phyloP scores from a whole-genome alignment of 2,888 invertebrate genomes.

The Chaetogeoica ovagalla region DNA sequence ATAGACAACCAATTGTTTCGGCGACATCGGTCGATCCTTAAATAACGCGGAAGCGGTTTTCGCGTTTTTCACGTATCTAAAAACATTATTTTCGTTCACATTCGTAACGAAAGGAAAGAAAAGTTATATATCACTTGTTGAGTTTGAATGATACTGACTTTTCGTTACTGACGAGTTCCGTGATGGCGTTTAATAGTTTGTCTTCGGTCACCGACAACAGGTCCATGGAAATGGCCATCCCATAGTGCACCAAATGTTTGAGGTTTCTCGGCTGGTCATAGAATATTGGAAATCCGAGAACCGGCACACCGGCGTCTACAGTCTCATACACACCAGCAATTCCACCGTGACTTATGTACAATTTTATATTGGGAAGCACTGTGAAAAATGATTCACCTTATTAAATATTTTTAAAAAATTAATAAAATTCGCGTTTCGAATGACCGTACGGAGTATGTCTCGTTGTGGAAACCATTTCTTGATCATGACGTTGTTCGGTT shows the following conservation, averaged over 20 bases:
- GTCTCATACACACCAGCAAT: neutral
- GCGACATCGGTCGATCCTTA: neutral
- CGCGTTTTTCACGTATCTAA: neutral
- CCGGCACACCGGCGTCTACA: neutral
- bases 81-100: neutral
- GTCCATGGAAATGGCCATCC: neutral
- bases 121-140: too few species aligned
- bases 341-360: neutral
- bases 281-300: neutral
- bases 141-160: neutral
- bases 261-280: neutral
- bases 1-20: neutral
- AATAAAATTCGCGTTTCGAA: too few species aligned
- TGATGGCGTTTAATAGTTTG: neutral
- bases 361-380: neutral
- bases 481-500: neutral
- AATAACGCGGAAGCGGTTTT: neutral
- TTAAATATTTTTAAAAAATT: too few species aligned
- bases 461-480: neutral
- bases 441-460: neutral
- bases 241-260: neutral
- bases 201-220: neutral
- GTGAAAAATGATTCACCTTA: neutral
- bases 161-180: neutral
- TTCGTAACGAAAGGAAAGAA: neutral